Percentiles rank a stretch among this genome's conserved stretches.
Conservation (phyloP, 2,797 vertebrate genomes). For the Tokudaia tokunoshimensis region DNA sequence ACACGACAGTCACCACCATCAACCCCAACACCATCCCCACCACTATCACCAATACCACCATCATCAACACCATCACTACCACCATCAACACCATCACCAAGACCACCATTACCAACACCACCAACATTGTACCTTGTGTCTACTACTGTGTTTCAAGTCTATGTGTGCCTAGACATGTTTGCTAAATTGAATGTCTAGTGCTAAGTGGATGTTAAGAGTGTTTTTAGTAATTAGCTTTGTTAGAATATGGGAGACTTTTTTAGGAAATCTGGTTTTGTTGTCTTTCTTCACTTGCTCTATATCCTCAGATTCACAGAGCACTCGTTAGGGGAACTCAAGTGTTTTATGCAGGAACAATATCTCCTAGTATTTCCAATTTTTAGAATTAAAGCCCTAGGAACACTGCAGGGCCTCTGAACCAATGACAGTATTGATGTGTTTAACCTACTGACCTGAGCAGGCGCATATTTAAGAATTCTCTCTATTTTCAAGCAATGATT, state of each 20-base stretch:
- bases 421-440: not conserved
- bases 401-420: not conserved
- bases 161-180: not conserved
- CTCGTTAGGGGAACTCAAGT: not conserved
- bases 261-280: not conserved
- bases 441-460: conserved; percentile 61
- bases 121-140: too few relatives aligned
- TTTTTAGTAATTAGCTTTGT: not conserved
- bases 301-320: not conserved
- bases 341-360: not conserved
- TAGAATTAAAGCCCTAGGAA: conserved; percentile 54
- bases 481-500: not conserved
- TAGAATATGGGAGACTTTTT: not conserved
- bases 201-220: not conserved
- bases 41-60: not conserved
- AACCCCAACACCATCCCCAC: not conserved
- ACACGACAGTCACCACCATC: not conserved
- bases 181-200: not conserved
- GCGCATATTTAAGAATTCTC: not conserved
- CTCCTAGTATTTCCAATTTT: not conserved
- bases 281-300: not conserved
- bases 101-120: not conserved
- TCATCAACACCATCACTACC: not conserved
- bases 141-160: not conserved
- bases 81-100: not conserved